Conservation (phyloP, 2,888 invertebrate genomes). For the Rosalia funebris region DNA sequence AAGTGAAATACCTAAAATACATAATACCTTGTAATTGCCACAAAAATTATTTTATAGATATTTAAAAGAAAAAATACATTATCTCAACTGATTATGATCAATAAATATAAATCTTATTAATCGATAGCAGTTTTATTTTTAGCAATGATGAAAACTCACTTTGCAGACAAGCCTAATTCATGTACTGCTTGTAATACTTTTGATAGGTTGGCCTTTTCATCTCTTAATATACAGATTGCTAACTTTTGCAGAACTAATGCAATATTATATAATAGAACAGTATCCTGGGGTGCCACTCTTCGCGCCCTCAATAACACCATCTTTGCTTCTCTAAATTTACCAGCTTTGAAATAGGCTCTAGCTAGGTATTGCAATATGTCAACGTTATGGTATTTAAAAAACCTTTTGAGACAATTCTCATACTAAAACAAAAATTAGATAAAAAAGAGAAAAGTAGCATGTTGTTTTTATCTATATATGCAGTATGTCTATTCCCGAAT, state of each 20-base stretch:
- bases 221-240: conserved; percentile 91
- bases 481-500: no score
- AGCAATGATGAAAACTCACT: conserved; percentile 70
- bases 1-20: conserved; percentile 77
- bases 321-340: conserved; percentile 89
- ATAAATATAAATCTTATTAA: no score
- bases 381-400: conserved; percentile 92
- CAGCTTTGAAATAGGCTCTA: conserved; percentile 91
- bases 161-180: conserved; percentile 92
- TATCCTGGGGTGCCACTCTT: conserved; percentile 93
- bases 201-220: conserved; percentile 90
- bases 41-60: no score
- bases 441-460: not conserved
- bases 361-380: conserved; percentile 96
- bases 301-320: conserved; percentile 88
- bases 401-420: conserved; percentile 97
- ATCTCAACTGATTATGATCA: no score
- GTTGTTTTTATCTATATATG: not conserved
- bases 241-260: conserved; percentile 91
- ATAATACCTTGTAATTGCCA: not conserved
- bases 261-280: conserved; percentile 91
- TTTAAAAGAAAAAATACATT: no score
- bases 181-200: conserved; percentile 93
- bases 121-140: no score
- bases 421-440: conserved; percentile 70